Percentiles rank a stretch among this genome's conserved stretches.
phyloP scores from a whole-genome alignment of 2,888 invertebrate species.

The Neelides folsomi region DNA sequence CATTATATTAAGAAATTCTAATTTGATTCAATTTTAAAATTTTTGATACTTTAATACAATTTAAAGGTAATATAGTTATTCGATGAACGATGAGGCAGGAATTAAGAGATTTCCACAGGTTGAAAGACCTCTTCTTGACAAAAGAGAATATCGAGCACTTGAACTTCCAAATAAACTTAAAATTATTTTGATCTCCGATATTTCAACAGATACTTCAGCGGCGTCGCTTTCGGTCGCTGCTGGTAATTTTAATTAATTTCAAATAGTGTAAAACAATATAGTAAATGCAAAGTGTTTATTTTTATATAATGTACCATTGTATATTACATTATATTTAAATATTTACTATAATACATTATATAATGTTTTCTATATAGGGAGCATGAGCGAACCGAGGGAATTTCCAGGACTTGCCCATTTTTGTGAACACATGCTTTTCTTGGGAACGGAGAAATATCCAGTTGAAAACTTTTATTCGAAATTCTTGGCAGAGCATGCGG shows the following conservation, averaged over 20 bases:
- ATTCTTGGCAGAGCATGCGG: constrained; percentile 81
- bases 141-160: constrained; percentile 72
- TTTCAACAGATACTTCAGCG: constrained; percentile 80
- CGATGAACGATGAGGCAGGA: no score
- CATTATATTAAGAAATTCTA: no score
- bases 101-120: constrained; percentile 37
- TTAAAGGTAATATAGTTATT: no score
- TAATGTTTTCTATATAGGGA: constrained; percentile 44
- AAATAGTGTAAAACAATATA: no score
- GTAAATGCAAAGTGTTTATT: no score
- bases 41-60: no score
- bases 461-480: constrained; percentile 81
- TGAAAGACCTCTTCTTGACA: constrained; percentile 70
- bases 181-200: constrained; percentile 79
- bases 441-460: constrained; percentile 88
- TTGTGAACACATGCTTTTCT: constrained; percentile 96
- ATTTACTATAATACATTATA: no score
- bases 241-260: no score
- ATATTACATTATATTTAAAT: no score
- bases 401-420: constrained; percentile 92
- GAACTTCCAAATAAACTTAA: constrained; percentile 72
- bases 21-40: no score
- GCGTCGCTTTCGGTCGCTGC: constrained; percentile 44
- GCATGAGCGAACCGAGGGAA: constrained; percentile 76
- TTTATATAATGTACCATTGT: no score